Conservation (phyloP, 2,113 vertebrate genomes). For the Cercocebus atys region DNA sequence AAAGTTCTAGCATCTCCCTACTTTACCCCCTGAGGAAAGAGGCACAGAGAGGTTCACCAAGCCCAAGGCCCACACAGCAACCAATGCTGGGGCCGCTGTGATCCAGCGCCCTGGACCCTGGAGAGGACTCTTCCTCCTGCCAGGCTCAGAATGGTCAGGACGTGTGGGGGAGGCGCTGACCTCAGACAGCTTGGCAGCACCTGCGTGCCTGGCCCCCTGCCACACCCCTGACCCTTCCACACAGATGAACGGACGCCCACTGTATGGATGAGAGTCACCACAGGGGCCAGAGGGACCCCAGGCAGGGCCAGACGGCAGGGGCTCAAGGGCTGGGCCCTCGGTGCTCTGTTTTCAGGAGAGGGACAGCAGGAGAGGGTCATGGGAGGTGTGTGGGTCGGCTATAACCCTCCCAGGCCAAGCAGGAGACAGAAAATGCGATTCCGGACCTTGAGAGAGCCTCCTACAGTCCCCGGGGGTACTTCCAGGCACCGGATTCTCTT, state of each 20-base stretch:
- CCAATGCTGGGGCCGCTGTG: not conserved
- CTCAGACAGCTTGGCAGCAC: not conserved
- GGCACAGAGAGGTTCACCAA: not conserved
- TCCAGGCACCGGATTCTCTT: not conserved
- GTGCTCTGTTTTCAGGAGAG: not conserved
- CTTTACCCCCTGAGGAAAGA: not conserved
- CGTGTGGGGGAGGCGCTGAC: no score
- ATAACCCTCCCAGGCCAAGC: not conserved
- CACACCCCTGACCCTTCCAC: not conserved
- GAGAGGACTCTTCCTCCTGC: not conserved
- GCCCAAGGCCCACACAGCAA: not conserved
- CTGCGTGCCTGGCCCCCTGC: not conserved
- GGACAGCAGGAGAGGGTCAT: no score
- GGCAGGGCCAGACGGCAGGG: not conserved
- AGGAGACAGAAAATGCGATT: not conserved
- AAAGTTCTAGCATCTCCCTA: not conserved
- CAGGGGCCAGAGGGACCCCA: not conserved
- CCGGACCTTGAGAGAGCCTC: accelerated
- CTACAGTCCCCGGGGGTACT: not conserved
- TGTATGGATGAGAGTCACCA: not conserved
- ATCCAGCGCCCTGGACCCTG: not conserved
- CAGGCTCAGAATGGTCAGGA: not conserved
- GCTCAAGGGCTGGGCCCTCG: not conserved
- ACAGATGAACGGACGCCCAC: accelerated
- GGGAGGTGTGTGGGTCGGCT: not conserved